Percentiles rank a stretch among this genome's conserved stretches.
Evolutionary conservation across 2,797 vertebrate species (phyloP).

Genomic region (Tinamus major): DNA sequence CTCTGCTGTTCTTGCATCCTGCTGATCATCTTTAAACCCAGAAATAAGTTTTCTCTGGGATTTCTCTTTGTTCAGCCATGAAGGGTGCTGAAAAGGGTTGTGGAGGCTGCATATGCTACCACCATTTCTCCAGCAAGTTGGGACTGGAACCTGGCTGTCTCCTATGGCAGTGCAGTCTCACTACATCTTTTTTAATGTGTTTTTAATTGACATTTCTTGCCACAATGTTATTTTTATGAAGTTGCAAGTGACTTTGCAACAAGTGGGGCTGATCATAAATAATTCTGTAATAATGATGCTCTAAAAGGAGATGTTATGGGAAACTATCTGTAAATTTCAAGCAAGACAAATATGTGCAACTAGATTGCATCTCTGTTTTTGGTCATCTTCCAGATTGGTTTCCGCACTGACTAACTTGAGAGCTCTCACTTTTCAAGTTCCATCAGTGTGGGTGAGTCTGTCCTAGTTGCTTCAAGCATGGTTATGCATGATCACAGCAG

Average conservation of each 20-base stretch:
- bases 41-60: background rate
- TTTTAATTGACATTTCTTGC: slow-evolving; percentile 59
- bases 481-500: slow-evolving; percentile 14
- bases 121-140: background rate
- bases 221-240: slow-evolving; percentile 45
- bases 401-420: background rate
- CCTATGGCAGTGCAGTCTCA: background rate
- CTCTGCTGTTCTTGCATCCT: background rate
- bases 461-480: background rate
- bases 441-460: background rate
- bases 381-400: background rate
- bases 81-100: background rate
- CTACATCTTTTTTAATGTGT: background rate
- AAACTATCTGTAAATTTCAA: slow-evolving; percentile 28
- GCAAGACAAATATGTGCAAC: background rate
- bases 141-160: background rate
- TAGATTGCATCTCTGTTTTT: background rate
- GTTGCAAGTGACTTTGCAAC: slow-evolving; percentile 17
- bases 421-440: background rate
- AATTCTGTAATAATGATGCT: slow-evolving; percentile 32
- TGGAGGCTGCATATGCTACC: background rate
- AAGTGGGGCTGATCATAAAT: slow-evolving; percentile 30
- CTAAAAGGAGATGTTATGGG: slow-evolving; percentile 8
- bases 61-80: background rate
- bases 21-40: background rate